A percentile compares a stretch with the other conserved stretches of the same genome.
phyloP scores from a whole-genome alignment of 1,140 invertebrate genomes.

The Magallana gigas region DNA sequence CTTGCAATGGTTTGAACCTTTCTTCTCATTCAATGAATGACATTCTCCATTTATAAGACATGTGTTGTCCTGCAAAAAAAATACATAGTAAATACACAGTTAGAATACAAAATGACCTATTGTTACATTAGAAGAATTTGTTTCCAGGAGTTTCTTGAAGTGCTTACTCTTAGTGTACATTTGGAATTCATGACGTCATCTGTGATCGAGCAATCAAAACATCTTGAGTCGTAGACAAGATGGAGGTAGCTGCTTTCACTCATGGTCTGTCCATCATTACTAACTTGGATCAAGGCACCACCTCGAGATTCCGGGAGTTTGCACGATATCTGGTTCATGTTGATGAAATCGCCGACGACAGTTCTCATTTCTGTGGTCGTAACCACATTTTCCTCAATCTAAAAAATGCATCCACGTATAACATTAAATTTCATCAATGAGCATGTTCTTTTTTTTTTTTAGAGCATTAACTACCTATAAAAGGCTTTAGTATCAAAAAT shows the following conservation, averaged over 20 bases:
- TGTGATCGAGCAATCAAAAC: constrained; percentile 43
- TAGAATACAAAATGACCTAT: not conserved
- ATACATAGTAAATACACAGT: not conserved
- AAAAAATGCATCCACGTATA: not conserved
- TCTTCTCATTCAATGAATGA: constrained; percentile 43
- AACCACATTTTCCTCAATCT: constrained; percentile 24
- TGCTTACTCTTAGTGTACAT: constrained; percentile 40
- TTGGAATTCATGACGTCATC: constrained; percentile 34
- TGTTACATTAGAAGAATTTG: not conserved
- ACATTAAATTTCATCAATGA: too few relatives aligned
- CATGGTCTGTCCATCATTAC: constrained; percentile 42
- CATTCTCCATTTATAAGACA: constrained; percentile 55
- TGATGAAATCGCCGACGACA: constrained; percentile 39
- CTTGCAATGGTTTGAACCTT: constrained; percentile 40
- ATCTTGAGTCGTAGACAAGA: constrained; percentile 51
- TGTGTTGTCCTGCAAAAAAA: constrained; percentile 35
- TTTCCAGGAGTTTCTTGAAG: not conserved
- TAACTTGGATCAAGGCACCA: constrained; percentile 47
- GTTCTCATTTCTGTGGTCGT: constrained; percentile 4
- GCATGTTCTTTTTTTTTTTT: too few relatives aligned
- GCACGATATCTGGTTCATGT: constrained; percentile 53
- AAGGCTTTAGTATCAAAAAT: too few relatives aligned
- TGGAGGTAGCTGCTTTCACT: constrained; percentile 50
- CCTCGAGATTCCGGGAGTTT: constrained; percentile 48
- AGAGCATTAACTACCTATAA: too few relatives aligned